Percentiles rank a stretch among this genome's conserved stretches.
These are phyloP conservation scores for Lophius americanus DNA, from an alignment of 2,797 vertebrate species.

Conservation along the genomic window DNA sequence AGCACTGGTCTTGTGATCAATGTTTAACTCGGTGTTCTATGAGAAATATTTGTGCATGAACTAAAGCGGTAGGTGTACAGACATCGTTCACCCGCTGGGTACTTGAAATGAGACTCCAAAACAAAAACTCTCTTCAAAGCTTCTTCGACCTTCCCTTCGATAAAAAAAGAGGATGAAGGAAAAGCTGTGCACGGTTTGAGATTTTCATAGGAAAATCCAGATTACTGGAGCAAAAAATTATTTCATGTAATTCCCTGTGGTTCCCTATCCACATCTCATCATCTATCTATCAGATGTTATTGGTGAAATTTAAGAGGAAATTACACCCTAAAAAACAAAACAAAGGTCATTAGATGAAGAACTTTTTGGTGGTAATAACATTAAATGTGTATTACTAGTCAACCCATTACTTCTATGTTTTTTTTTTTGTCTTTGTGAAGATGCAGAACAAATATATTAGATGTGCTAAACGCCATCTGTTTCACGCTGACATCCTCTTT, in stretches of 20 bases:
- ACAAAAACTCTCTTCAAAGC: conserved; percentile 11
- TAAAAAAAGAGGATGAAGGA: conserved; percentile 13
- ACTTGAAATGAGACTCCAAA: conserved; percentile 20
- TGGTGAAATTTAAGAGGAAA: conserved; percentile 37
- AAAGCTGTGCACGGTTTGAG: neutral
- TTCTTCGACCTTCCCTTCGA: conserved; percentile 2
- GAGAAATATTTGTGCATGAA: conserved; percentile 33
- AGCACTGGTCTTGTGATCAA: conserved; percentile 46
- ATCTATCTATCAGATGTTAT: conserved; percentile 34
- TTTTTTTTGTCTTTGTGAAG: conserved; percentile 19
- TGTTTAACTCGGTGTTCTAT: conserved; percentile 46
- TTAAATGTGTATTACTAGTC: neutral
- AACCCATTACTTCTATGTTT: neutral
- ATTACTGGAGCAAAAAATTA: neutral
- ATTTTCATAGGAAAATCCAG: no score
- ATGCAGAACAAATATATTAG: conserved; percentile 17
- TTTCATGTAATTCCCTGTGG: neutral
- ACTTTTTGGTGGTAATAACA: conserved; percentile 10
- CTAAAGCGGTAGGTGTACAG: conserved; percentile 52
- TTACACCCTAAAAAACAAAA: conserved; percentile 41
- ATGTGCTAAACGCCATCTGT: conserved; percentile 31
- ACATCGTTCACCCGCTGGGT: conserved; percentile 35
- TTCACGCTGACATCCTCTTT: conserved; percentile 12
- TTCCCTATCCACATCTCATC: conserved; percentile 4
- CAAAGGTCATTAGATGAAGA: conserved; percentile 7